phyloP scores from a whole-genome alignment of 1,140 invertebrate genomes.

The Holcopasites calliopsidis region DNA sequence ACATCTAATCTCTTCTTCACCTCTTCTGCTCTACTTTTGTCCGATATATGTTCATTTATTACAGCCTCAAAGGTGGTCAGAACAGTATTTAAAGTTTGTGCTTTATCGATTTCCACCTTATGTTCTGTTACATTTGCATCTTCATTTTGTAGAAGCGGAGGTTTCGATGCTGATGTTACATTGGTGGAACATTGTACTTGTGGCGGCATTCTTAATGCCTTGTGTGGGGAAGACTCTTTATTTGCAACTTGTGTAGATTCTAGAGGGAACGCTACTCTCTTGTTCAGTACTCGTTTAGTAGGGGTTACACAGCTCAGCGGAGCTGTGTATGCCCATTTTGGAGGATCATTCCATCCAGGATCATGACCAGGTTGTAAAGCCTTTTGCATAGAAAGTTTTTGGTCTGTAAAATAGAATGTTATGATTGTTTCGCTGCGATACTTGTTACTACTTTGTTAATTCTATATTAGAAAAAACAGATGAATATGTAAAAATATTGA shows the following conservation, averaged over 20 bases:
- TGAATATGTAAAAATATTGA: not conserved
- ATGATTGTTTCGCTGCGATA: not conserved
- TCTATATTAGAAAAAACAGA: slow-evolving; percentile 10
- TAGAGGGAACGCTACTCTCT: slow-evolving; percentile 78
- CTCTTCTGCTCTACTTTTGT: slow-evolving; percentile 66
- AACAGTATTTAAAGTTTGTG: slow-evolving; percentile 61
- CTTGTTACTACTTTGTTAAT: not conserved
- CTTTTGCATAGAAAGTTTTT: slow-evolving; percentile 69
- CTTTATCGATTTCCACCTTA: slow-evolving; percentile 55
- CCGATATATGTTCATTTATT: slow-evolving; percentile 58
- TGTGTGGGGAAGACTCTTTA: slow-evolving; percentile 20
- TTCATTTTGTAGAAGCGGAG: slow-evolving; percentile 55
- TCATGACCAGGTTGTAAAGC: slow-evolving; percentile 70
- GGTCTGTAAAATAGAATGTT: slow-evolving; percentile 6
- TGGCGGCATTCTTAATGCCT: slow-evolving; percentile 57
- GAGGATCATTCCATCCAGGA: slow-evolving; percentile 80
- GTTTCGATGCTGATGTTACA: slow-evolving; percentile 60
- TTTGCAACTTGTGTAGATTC: slow-evolving; percentile 46
- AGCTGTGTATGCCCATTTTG: slow-evolving; percentile 72
- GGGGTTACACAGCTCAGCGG: slow-evolving; percentile 54
- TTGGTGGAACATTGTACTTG: slow-evolving; percentile 21
- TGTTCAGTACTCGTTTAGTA: slow-evolving; percentile 74
- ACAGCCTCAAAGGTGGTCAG: slow-evolving; percentile 66
- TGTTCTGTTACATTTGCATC: not conserved
- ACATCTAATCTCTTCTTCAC: slow-evolving; percentile 72